Evolutionary conservation across 2,888 invertebrate genomes (phyloP).

Genomic region (Tetanocera ferruginea): DNA sequence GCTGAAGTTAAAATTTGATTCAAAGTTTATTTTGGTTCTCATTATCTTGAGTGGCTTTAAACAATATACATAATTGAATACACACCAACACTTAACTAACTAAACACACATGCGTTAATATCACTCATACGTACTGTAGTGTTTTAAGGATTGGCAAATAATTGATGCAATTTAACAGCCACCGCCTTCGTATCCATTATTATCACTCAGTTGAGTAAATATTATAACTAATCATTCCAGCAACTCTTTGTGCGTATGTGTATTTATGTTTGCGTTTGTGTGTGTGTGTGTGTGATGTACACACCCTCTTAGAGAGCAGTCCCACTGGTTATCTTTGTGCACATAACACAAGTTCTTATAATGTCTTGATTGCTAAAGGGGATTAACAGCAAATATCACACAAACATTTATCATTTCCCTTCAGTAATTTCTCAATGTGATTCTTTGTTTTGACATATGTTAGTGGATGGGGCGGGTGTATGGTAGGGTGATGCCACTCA

Average conservation of each 20-base stretch:
- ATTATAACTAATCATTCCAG: not conserved
- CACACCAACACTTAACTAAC: too few relatives aligned
- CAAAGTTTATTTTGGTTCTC: too few relatives aligned
- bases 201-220: not conserved
- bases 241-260: not conserved
- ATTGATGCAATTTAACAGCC: not conserved
- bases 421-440: conserved; percentile 16
- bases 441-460: conserved; percentile 7
- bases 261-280: not conserved
- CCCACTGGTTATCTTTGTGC: not conserved
- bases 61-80: too few relatives aligned
- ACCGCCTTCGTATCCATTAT: not conserved
- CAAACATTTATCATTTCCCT: conserved; percentile 19
- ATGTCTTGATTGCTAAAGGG: conserved; percentile 14
- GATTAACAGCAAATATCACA: conserved; percentile 17
- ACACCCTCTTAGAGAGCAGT: not conserved
- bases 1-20: too few relatives aligned
- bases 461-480: too few relatives aligned
- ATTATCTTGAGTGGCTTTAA: too few relatives aligned
- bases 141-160: not conserved
- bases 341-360: conserved; percentile 3
- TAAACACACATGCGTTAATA: too few relatives aligned
- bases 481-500: too few relatives aligned
- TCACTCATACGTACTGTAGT: too few relatives aligned
- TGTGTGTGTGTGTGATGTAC: not conserved